A percentile compares a stretch with the other conserved stretches of the same genome.
These are phyloP conservation scores for Perccottus glenii DNA, from an alignment of 2,113 vertebrate species.

Conservation along the genomic window DNA sequence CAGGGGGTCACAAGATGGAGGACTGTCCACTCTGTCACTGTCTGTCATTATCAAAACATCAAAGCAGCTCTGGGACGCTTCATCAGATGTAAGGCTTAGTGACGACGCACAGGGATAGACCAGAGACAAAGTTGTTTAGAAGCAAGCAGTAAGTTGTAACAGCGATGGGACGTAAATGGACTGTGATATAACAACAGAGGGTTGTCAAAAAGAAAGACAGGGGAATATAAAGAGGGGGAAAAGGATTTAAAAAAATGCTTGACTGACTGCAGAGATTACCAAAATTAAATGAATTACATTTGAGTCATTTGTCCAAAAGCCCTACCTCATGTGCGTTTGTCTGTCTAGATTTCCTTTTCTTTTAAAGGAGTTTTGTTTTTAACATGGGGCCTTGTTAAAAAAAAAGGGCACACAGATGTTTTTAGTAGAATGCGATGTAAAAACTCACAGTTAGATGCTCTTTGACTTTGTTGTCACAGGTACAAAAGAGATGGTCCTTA, in stretches of 20 bases:
- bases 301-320: too few species aligned
- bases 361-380: too few species aligned
- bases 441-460: conserved; percentile 35
- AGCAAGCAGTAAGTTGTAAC: background rate
- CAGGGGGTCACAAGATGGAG: conserved; percentile 30
- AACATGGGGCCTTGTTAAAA: too few species aligned
- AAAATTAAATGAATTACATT: too few species aligned
- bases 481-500: conserved; percentile 19
- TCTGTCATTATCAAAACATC: conserved; percentile 12
- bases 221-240: too few species aligned
- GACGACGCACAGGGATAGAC: background rate
- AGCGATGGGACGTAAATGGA: too few species aligned
- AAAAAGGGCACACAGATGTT: background rate
- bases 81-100: background rate
- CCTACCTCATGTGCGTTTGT: too few species aligned
- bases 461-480: conserved; percentile 20
- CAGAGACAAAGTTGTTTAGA: background rate
- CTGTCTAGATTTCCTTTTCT: too few species aligned
- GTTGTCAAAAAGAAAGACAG: too few species aligned
- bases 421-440: conserved; percentile 16
- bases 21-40: conserved; percentile 15
- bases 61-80: conserved; percentile 8
- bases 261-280: too few species aligned
- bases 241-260: too few species aligned
- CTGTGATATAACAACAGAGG: too few species aligned